Conservation (phyloP, 2,113 vertebrate species). For the Ophiodon elongatus region DNA sequence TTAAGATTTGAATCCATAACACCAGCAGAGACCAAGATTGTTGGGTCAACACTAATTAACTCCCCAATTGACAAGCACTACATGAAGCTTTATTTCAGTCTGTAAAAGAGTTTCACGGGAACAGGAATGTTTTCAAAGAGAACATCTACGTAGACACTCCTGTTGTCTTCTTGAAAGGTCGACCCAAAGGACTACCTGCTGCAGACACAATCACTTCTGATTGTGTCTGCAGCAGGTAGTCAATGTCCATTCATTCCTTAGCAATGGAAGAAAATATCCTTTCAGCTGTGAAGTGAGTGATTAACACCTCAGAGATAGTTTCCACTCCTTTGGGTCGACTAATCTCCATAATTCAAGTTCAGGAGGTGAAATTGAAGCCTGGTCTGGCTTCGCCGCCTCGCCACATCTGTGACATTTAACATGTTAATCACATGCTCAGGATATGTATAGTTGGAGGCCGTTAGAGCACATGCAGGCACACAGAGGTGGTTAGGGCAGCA, state of each 20-base stretch:
- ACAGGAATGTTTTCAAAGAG: not conserved
- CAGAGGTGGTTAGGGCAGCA: not conserved
- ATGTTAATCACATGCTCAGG: conserved; percentile 1
- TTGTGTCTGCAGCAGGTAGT: too few species aligned
- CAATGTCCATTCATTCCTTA: not conserved
- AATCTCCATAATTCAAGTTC: not conserved
- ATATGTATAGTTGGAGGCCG: not conserved
- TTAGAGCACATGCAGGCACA: not conserved
- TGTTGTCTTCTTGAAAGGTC: not conserved
- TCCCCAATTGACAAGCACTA: conserved; percentile 23
- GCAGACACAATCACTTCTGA: conserved; percentile 3
- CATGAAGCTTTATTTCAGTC: not conserved
- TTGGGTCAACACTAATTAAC: conserved; percentile 64
- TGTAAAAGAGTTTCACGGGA: not conserved
- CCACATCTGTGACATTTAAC: conserved; percentile 14
- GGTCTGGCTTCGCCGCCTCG: not conserved
- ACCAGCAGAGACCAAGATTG: not conserved
- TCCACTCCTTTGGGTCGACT: conserved; percentile 18
- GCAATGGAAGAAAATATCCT: not conserved
- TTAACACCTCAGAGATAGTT: not conserved
- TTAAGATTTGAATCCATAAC: conserved; percentile 22
- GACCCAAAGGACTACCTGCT: conserved; percentile 5
- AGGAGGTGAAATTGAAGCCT: conserved; percentile 6
- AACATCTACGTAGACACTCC: not conserved
- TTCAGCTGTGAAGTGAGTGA: conserved; percentile 1